Base-by-base conservation (phyloP, 2,113 vertebrate genomes). In the Puffinus mauretanicus region DNA sequence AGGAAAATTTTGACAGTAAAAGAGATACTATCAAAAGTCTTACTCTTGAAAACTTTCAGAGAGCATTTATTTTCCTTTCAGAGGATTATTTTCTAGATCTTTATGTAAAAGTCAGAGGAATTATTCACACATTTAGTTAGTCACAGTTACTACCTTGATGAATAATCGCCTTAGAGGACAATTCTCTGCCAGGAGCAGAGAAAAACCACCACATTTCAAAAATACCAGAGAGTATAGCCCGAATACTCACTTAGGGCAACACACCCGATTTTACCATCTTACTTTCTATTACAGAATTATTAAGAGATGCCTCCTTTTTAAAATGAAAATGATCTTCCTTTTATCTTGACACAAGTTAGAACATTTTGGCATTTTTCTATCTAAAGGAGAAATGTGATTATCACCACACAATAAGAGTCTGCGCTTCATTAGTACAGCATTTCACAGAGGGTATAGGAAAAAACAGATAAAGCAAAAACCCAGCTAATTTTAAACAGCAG, bases 141-240 rank as follows among this genome's bases (percentile, higher is more conserved):
- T 51, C 67, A 90, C 34, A 49, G 66, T 84, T 54, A 81, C 57
- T 17, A 67, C 21, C 42, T 51, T 65, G 84, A 89, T 73, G 91
- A 91, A 96, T 92, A 82, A 97, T 30, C 4, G 4, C 75, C 67
- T 89, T n/a, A 60, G 64, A 94, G 66, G 47, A 87, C 69, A 90
- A 29, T 67, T 62, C 77, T 86, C 65, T 64, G 57, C 52, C 62
- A 70, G 73, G 7, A 95, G 47, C 61, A 87, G 69, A 79, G 29
- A 69, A 93, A 70, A 89, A 20, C 2, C 46, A 61, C 65, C 15
- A 34, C 26, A 55, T n/a, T 82, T 78, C 54, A 86, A 73, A 82
- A 89, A 87, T 71, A 82, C 22, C 84, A 58, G 16, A 47, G 47
- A 62, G 11, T 40, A 75, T 4, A 69, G 72, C 51, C 80, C 82